These are phyloP conservation scores for Hippocampus abdominalis DNA, from an alignment of 2,113 vertebrate species.

Conservation along the genomic window DNA sequence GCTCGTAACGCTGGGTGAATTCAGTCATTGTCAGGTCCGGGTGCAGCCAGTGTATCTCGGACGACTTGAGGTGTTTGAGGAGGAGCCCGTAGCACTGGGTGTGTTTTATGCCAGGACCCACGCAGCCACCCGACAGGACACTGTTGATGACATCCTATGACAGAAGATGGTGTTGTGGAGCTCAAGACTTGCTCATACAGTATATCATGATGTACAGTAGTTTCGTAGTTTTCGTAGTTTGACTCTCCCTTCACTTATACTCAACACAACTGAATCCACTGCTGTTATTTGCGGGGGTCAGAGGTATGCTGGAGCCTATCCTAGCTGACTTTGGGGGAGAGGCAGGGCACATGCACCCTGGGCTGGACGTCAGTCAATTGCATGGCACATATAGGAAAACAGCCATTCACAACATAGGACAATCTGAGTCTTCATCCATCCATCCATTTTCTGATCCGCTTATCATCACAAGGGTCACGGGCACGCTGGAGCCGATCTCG, in stretches of 20 bases:
- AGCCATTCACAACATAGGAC: too few species aligned
- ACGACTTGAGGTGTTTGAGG: conserved; percentile 90
- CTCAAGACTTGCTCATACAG: not conserved
- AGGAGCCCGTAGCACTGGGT: conserved; percentile 83
- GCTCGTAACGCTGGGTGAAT: conserved; percentile 84
- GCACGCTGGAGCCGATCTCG: too few species aligned
- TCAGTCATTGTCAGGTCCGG: conserved; percentile 79
- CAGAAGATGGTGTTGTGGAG: not conserved
- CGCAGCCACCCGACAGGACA: conserved; percentile 85
- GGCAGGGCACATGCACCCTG: not conserved
- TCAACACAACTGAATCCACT: not conserved
- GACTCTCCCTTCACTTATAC: not conserved
- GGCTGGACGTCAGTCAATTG: not conserved
- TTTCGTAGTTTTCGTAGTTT: too few species aligned
- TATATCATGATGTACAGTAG: not conserved
- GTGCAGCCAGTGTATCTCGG: conserved; percentile 89
- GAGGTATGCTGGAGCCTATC: not conserved
- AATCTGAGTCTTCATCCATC: too few species aligned
- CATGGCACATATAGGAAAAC: not conserved
- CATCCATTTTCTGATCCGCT: too few species aligned
- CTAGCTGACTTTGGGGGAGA: not conserved
- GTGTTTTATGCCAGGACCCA: conserved; percentile 83
- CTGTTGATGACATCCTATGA: conserved; percentile 77
- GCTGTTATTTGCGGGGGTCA: too few species aligned
- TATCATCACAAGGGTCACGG: too few species aligned